Percentiles rank a stretch among this genome's conserved stretches.
Evolutionary conservation across 2,797 vertebrate genomes (phyloP).

Genomic region (Gadopsis marmoratus): DNA sequence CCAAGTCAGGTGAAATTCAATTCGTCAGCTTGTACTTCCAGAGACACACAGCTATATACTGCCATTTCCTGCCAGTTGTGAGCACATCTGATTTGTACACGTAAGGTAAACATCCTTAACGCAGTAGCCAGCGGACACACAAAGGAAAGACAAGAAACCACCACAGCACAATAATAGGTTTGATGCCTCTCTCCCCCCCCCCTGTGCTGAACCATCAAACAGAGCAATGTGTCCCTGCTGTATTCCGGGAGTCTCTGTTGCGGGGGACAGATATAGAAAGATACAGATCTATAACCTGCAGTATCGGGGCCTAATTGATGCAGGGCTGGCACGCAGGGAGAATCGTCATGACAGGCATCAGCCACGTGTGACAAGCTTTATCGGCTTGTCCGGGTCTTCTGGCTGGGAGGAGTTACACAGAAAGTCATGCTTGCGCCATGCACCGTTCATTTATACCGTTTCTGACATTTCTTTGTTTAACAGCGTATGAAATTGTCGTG

Average conservation of each 20-base stretch:
- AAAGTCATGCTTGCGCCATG: constrained; percentile 41
- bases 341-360: constrained; percentile 74
- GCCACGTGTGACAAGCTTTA: constrained; percentile 71
- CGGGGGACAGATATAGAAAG: constrained; percentile 67
- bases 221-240: constrained; percentile 60
- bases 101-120: constrained; percentile 39
- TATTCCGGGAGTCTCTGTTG: constrained; percentile 56
- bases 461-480: constrained; percentile 71
- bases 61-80: constrained; percentile 19
- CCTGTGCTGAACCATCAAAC: constrained; percentile 60
- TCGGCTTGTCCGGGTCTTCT: constrained; percentile 62
- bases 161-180: constrained; percentile 50
- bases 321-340: constrained; percentile 59
- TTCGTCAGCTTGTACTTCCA: background rate
- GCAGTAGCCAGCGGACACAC: constrained; percentile 43
- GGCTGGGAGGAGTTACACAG: constrained; percentile 54
- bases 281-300: constrained; percentile 76
- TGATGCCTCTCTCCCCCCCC: constrained; percentile 50
- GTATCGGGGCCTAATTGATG: constrained; percentile 73
- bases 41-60: constrained; percentile 3
- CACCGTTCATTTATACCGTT: constrained; percentile 51
- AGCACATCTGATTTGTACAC: constrained; percentile 42
- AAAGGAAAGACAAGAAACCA: constrained; percentile 9
- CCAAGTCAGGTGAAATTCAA: background rate
- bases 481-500: constrained; percentile 63